Evolutionary conservation across 2,888 invertebrate species (phyloP), one percentile per base, ranked within the genome.

Genomic region (Tachystola acroxantha): DNA sequence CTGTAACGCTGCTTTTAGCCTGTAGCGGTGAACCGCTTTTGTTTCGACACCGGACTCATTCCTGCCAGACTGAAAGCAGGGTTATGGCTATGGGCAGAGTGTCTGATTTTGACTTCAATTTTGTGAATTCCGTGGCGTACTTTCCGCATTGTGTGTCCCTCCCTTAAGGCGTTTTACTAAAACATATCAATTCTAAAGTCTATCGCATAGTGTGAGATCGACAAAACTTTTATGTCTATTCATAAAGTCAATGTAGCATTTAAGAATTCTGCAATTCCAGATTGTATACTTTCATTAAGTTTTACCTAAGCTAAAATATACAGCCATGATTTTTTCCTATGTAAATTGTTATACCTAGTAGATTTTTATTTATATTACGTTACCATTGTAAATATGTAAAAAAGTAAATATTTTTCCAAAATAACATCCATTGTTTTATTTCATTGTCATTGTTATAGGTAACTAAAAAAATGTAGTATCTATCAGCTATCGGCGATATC

Each of bases 391-490:
- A 72, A 79, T 77, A 80, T 77, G 77, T 79, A 75, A 54, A 73
- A 70, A 71, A 74, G 57, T 78, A 77, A 80, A 82, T 81, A 81
- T 81, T 78, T 82, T 81, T 78, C 50, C 65, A 69, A 64, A 73
- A 68, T 50, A 56, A 32, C 11, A 34, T 36, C 32, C 37, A 46
- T 55, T 64, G 11, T 46, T 45, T 48, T 34, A 36, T 40, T 48
- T 16, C 6, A 16, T 5, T n/a, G 7, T 7, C 12, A 2, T 12
- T 13, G 2, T 27, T 27, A 13, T n/a, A n/a, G n/a, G n/a, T n/a
- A n/a, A n/a, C n/a, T n/a, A n/a, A n/a, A n/a, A n/a, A n/a, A n/a
- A n/a, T n/a, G n/a, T n/a, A n/a, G n/a, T n/a, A n/a, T n/a, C n/a
- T n/a, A n/a, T n/a, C n/a, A n/a, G n/a, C n/a, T n/a, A n/a, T n/a